Percentiles rank a stretch among this genome's conserved stretches.
Evolutionary conservation across 2,888 invertebrate genomes (phyloP).

Genomic region (Myathropa florea): DNA sequence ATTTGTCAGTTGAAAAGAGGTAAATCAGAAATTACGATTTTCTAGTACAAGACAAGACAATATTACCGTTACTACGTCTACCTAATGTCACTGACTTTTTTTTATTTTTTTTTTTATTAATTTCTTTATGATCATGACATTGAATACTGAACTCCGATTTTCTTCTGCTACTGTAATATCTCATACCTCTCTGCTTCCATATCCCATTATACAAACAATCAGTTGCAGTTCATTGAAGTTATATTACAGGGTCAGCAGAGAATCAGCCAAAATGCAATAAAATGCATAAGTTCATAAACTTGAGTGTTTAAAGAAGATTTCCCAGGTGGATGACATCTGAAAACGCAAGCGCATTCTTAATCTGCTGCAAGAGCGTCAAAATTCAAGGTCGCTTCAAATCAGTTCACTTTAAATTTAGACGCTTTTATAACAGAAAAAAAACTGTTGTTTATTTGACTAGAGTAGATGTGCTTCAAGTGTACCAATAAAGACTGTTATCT

Average conservation of each 20-base stretch:
- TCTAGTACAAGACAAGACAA: no score
- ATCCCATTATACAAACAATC: not conserved
- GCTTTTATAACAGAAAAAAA: not conserved
- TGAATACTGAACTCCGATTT: not conserved
- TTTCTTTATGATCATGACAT: not conserved
- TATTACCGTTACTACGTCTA: no score
- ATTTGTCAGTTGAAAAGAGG: no score
- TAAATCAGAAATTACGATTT: no score
- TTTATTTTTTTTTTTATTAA: no score
- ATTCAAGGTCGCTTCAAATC: not conserved
- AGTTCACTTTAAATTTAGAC: not conserved
- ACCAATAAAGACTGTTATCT: conserved; percentile 4
- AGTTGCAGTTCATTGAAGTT: not conserved
- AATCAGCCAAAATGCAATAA: not conserved
- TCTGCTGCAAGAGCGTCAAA: not conserved
- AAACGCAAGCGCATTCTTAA: conserved; percentile 7
- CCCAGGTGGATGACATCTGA: conserved; percentile 27
- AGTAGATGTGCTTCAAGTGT: conserved; percentile 1
- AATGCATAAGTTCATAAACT: not conserved
- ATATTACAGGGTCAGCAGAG: not conserved
- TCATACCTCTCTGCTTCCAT: not conserved
- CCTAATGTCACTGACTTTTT: no score
- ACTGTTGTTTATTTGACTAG: not conserved
- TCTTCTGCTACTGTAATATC: not conserved
- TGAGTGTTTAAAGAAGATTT: conserved; percentile 12